Evolutionary conservation across 2,888 invertebrate species (phyloP), one percentile per base, ranked within the genome.

Genomic region (Folsomia manolachei): DNA sequence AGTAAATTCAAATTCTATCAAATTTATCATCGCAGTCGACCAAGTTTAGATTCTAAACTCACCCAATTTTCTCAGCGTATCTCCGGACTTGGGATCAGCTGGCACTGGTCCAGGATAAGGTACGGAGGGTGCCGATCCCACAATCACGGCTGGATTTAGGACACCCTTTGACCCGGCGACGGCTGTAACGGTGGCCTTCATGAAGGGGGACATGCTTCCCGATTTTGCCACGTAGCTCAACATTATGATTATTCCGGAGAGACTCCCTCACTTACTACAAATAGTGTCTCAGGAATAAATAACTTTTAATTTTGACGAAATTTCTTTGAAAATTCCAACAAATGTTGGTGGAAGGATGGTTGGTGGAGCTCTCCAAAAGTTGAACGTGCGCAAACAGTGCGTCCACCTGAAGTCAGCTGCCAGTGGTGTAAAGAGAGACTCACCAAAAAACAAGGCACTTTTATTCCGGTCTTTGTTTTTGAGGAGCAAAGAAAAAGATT

Each of bases 111-210:
- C 81, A 74, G 85, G 84, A 69, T 87, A 84, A 64, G 84, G 83
- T 67, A 86, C 86, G 53, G 86, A 78, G 27, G 75, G 69, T 14
- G 86, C 85, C 1, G 27, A n/a, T 18, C 86, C 83, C 24, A 90
- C 88, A 82, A 89, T 89, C 23, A 89, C 82, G 72, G 89, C 89
- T 82, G 88, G 89, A 74, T 90, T 87, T 27, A 93, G 89, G 69
- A 88, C 89, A 88, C 89, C 75, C 56, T 79, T 81, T 2, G 74
- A 75, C 67, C 72, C 75, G 2, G 67, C 63, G 26, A 81, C 78
- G 9, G 75, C 77, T 0, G 64, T 52, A 1, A 79, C 72, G 14
- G 80, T 77, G 19, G 80, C 80, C 69, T 81, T 81, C 56, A 80
- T 71, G 69, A 75, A 78, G 19, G 81, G 80, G 2, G 81, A 76